Conservation (phyloP, 1,140 invertebrate genomes). For the Carposina sasakii region DNA sequence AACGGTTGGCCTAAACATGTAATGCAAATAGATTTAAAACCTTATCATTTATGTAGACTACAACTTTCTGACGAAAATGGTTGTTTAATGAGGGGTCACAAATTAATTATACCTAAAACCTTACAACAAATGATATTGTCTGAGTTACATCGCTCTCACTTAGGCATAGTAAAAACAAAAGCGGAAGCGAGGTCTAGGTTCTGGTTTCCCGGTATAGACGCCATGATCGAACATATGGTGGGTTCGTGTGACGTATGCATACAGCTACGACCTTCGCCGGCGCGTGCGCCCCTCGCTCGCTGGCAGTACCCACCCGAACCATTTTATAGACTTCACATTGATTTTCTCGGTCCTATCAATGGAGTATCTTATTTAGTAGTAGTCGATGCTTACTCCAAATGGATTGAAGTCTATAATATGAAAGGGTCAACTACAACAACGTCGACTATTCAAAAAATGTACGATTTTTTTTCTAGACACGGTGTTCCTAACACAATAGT, state of each 20-base stretch:
- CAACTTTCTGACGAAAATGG: conserved; percentile 2
- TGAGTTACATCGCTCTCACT: conserved; percentile 42
- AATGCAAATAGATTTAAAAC: background rate
- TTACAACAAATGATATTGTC: background rate
- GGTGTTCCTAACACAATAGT: background rate
- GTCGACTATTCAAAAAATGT: background rate
- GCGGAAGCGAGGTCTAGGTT: conserved; percentile 39
- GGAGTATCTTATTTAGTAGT: conserved; percentile 35
- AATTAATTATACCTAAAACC: background rate
- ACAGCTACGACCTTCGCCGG: background rate
- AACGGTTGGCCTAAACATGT: conserved; percentile 3
- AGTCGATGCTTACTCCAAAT: conserved; percentile 33
- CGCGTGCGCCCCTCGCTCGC: background rate
- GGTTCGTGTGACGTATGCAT: background rate
- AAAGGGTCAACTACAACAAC: background rate
- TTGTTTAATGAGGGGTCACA: conserved; percentile 2
- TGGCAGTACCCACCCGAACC: conserved; percentile 29
- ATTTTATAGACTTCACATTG: conserved; percentile 31
- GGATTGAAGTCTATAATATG: conserved; percentile 21
- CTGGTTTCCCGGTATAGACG: conserved; percentile 62
- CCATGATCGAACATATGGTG: conserved; percentile 38
- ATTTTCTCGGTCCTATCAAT: conserved; percentile 35
- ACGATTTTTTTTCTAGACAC: background rate
- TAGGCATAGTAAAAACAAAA: conserved; percentile 61
- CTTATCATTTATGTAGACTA: background rate